These are phyloP conservation scores for Danio jaintianensis DNA, from an alignment of 2,797 vertebrate genomes.

Conservation along the genomic window DNA sequence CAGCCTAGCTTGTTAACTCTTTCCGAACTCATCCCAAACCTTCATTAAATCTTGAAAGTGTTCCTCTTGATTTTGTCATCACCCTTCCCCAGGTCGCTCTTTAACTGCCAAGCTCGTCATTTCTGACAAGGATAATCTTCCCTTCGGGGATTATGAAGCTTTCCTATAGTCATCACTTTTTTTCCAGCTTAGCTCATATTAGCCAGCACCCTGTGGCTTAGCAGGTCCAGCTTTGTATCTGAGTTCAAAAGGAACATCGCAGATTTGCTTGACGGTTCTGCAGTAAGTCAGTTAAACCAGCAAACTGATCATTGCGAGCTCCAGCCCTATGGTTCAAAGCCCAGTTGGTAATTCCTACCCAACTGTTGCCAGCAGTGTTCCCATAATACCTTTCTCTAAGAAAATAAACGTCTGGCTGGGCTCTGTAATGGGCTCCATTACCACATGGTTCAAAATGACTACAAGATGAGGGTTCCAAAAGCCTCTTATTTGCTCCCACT, in stretches of 20 bases:
- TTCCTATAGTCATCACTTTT: slow-evolving; percentile 82
- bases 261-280: slow-evolving; percentile 71
- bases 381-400: slow-evolving; percentile 59
- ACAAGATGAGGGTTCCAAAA: slow-evolving; percentile 32
- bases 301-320: slow-evolving; percentile 60
- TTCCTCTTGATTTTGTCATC: slow-evolving; percentile 60
- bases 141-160: slow-evolving; percentile 77
- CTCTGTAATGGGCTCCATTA: slow-evolving; percentile 34
- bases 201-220: slow-evolving; percentile 78
- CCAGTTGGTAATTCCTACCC: slow-evolving; percentile 63
- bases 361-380: slow-evolving; percentile 61
- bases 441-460: slow-evolving; percentile 38
- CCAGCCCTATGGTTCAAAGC: slow-evolving; percentile 61
- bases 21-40: slow-evolving; percentile 14
- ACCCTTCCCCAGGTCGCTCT: slow-evolving; percentile 58
- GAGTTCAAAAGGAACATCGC: slow-evolving; percentile 77
- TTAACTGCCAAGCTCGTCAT: slow-evolving; percentile 72
- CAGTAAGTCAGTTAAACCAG: slow-evolving; percentile 70
- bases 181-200: slow-evolving; percentile 80
- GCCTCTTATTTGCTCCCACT: background rate
- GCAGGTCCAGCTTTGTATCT: slow-evolving; percentile 73
- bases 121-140: slow-evolving; percentile 79
- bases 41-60: slow-evolving; percentile 63
- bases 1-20: slow-evolving; percentile 17
- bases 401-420: slow-evolving; percentile 32